Conservation (phyloP, 2,888 invertebrate genomes). For the Leptinotarsa peninsularis region DNA sequence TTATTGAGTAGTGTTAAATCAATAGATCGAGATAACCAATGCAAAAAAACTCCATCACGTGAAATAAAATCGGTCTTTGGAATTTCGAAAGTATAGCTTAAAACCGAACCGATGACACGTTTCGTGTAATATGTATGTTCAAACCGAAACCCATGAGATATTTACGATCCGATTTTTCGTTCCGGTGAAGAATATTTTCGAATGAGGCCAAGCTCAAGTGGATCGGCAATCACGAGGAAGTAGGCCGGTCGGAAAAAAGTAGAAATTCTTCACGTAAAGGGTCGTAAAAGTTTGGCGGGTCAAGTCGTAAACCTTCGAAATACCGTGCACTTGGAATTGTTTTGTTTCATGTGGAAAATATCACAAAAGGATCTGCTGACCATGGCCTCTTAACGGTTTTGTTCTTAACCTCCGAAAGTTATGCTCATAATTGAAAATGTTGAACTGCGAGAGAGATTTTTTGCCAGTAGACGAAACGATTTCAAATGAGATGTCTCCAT, state of each 20-base stretch:
- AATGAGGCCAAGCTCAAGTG: conserved; percentile 21
- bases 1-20: no score
- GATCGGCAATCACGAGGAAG: conserved; percentile 36
- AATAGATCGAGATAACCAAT: no score
- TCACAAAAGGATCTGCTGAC: conserved; percentile 36
- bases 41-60: no score
- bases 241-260: conserved; percentile 36
- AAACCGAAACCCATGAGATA: not conserved
- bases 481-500: no score
- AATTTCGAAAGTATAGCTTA: no score
- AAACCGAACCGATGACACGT: not conserved
- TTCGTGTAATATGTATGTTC: not conserved
- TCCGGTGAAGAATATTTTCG: not conserved
- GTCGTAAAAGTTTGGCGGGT: conserved; percentile 50
- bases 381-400: conserved; percentile 24
- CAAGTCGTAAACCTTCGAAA: conserved; percentile 47
- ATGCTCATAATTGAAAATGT: conserved; percentile 1
- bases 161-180: not conserved
- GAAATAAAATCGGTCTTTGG: no score
- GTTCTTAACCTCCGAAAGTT: conserved; percentile 21
- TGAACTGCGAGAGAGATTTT: not conserved
- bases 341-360: conserved; percentile 43
- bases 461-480: not conserved
- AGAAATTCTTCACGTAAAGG: conserved; percentile 39
- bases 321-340: conserved; percentile 38